Evolutionary conservation across 2,113 vertebrate species (phyloP).

Genomic region (Hoplias malabaricus): DNA sequence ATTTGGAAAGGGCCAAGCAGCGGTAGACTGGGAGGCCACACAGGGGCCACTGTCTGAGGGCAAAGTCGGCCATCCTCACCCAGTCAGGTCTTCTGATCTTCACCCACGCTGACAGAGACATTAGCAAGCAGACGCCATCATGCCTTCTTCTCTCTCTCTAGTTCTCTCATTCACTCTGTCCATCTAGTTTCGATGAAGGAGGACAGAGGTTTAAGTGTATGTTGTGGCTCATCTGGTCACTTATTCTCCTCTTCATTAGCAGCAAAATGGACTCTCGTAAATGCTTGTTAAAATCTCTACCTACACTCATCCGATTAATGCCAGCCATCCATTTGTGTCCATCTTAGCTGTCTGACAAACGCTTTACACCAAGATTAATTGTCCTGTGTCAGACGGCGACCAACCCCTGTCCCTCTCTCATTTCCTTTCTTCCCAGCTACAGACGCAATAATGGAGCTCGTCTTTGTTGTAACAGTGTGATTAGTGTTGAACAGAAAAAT

Average conservation of each 20-base stretch:
- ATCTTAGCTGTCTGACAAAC: slow-evolving; percentile 95
- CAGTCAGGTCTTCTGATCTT: slow-evolving; percentile 79
- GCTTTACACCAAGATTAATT: slow-evolving; percentile 99
- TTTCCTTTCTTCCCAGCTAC: slow-evolving; percentile 95
- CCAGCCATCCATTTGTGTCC: slow-evolving; percentile 99
- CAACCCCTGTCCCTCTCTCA: slow-evolving; percentile 98
- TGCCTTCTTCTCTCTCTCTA: slow-evolving; percentile 30
- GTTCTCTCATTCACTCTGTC: slow-evolving; percentile 58
- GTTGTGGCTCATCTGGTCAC: slow-evolving; percentile 93
- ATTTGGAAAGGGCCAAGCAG: slow-evolving; percentile 37
- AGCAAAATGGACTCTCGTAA: slow-evolving; percentile 99
- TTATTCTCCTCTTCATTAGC: slow-evolving; percentile 99
- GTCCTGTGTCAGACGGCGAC: slow-evolving; percentile 95
- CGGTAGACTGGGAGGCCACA: slow-evolving; percentile 29
- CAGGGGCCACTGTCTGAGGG: slow-evolving; percentile 71
- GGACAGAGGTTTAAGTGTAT: slow-evolving; percentile 95
- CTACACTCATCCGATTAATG: slow-evolving; percentile 98
- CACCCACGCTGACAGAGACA: slow-evolving; percentile 33
- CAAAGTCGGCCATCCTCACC: slow-evolving; percentile 78
- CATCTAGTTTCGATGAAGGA: slow-evolving; percentile 73
- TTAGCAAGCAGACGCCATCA: not conserved
- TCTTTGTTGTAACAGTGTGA: slow-evolving; percentile 97
- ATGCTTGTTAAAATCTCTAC: slow-evolving; percentile 99
- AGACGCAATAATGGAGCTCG: slow-evolving; percentile 97
- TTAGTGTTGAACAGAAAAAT: slow-evolving; percentile 75